phyloP scores from a whole-genome alignment of 2,113 vertebrate genomes.

The Gobius niger region DNA sequence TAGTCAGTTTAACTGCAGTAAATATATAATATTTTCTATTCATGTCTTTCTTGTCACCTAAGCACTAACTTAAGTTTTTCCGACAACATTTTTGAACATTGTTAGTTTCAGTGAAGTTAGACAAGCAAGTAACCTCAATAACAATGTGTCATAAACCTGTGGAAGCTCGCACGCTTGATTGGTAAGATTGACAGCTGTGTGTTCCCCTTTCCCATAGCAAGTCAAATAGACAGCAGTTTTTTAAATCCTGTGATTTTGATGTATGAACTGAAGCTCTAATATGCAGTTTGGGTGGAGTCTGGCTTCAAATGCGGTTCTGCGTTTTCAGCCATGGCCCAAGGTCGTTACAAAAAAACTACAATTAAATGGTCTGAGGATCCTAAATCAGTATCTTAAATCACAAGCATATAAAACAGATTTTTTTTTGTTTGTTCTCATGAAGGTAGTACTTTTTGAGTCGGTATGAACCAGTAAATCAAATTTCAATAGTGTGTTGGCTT shows the following conservation, averaged over 20 bases:
- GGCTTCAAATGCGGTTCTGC: conserved; percentile 46
- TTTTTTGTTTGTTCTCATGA: neutral
- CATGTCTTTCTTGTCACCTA: too few relatives aligned
- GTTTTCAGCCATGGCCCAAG: conserved; percentile 40
- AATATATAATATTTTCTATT: too few relatives aligned
- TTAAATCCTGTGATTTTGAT: neutral
- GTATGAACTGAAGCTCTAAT: conserved; percentile 11
- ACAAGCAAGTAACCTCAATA: too few relatives aligned
- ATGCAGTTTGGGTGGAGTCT: conserved; percentile 51
- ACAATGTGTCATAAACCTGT: too few relatives aligned
- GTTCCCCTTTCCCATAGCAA: neutral
- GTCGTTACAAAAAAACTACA: conserved; percentile 50
- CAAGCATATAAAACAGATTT: conserved; percentile 34
- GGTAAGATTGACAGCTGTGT: too few relatives aligned
- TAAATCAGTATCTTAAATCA: conserved; percentile 46
- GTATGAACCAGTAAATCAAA: conserved; percentile 53
- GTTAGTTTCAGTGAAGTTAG: too few relatives aligned
- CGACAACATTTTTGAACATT: too few relatives aligned
- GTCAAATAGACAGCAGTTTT: neutral
- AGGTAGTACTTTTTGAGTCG: conserved; percentile 17
- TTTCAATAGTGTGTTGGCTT: conserved; percentile 34
- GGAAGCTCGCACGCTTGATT: too few relatives aligned
- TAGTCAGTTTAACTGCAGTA: too few relatives aligned
- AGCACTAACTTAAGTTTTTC: too few relatives aligned
- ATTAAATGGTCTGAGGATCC: conserved; percentile 50